Conservation (phyloP, 2,888 invertebrate genomes). For the Trisateles emortualis region DNA sequence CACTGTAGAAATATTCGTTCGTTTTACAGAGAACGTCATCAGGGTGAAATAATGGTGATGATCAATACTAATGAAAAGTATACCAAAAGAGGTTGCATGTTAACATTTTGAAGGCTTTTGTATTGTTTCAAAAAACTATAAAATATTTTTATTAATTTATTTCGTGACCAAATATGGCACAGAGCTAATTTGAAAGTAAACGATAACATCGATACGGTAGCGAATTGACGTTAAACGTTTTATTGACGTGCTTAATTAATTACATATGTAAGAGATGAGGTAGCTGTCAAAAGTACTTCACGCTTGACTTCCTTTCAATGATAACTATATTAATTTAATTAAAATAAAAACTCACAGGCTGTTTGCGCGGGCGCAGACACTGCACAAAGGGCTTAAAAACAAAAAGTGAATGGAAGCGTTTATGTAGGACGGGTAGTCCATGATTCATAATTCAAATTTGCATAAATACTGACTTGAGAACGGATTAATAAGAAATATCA, state of each 20-base stretch:
- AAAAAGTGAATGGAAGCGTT: constrained; percentile 38
- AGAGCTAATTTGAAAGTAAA: constrained; percentile 39
- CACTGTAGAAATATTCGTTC: too few relatives aligned
- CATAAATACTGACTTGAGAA: constrained; percentile 26
- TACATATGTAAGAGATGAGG: constrained; percentile 36
- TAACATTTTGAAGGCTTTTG: too few relatives aligned
- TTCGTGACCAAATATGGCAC: constrained; percentile 23
- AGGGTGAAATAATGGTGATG: too few relatives aligned
- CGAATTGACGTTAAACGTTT: constrained; percentile 44
- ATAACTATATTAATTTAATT: constrained; percentile 54
- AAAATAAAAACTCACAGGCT: constrained; percentile 38
- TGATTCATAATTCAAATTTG: constrained; percentile 45
- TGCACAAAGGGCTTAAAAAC: constrained; percentile 26
- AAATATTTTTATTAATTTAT: constrained; percentile 6
- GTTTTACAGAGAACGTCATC: too few relatives aligned
- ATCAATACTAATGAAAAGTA: too few relatives aligned
- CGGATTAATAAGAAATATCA: constrained; percentile 42
- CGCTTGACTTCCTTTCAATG: constrained; percentile 51
- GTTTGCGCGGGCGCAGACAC: constrained; percentile 20
- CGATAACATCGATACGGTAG: constrained; percentile 17
- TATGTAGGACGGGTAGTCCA: constrained; percentile 28
- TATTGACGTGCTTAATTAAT: constrained; percentile 46
- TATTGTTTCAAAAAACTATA: neutral
- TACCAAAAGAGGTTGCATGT: too few relatives aligned
- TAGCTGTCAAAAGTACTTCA: constrained; percentile 42